Conservation (phyloP, 1,140 invertebrate species). For the Drosophila varians region DNA sequence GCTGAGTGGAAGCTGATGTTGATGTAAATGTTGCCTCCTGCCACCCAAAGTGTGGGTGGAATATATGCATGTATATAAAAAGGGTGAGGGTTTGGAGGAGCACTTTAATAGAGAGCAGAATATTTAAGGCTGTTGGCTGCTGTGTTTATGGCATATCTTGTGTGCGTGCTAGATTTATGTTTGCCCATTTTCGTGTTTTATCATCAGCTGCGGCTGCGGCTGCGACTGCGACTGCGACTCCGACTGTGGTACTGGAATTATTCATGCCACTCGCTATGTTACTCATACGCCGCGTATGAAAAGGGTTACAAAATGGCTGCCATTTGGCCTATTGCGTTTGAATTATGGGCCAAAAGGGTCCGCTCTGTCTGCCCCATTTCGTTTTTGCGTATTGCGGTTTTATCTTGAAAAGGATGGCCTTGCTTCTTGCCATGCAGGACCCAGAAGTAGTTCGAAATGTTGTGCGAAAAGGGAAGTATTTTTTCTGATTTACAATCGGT, state of each 20-base stretch:
- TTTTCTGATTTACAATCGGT: slow-evolving; percentile 61
- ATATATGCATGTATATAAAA: neutral
- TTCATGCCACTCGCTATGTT: slow-evolving; percentile 69
- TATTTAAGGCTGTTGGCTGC: slow-evolving; percentile 51
- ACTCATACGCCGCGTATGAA: slow-evolving; percentile 75
- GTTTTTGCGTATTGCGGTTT: slow-evolving; percentile 24
- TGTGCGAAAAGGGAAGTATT: slow-evolving; percentile 70
- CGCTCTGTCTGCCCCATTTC: slow-evolving; percentile 1
- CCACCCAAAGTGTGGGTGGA: slow-evolving; percentile 33
- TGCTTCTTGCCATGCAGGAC: slow-evolving; percentile 6
- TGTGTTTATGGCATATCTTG: slow-evolving; percentile 62
- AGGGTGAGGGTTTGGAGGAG: slow-evolving; percentile 1
- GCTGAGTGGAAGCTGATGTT: slow-evolving; percentile 36
- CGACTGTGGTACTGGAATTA: slow-evolving; percentile 59
- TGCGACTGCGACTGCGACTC: slow-evolving; percentile 14
- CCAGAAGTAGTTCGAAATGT: slow-evolving; percentile 57
- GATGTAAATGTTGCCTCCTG: slow-evolving; percentile 47
- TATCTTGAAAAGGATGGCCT: slow-evolving; percentile 33
- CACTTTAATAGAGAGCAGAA: slow-evolving; percentile 52
- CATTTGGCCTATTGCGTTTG: slow-evolving; percentile 52
- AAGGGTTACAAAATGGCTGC: slow-evolving; percentile 62
- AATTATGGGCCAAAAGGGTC: slow-evolving; percentile 66
- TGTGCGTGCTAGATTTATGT: slow-evolving; percentile 66
- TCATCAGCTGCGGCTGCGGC: slow-evolving; percentile 63
- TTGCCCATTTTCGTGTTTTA: slow-evolving; percentile 78